Evolutionary conservation across 2,113 vertebrate genomes (phyloP), one percentile per base, ranked within the genome.

Genomic region (Calidris pugnax): DNA sequence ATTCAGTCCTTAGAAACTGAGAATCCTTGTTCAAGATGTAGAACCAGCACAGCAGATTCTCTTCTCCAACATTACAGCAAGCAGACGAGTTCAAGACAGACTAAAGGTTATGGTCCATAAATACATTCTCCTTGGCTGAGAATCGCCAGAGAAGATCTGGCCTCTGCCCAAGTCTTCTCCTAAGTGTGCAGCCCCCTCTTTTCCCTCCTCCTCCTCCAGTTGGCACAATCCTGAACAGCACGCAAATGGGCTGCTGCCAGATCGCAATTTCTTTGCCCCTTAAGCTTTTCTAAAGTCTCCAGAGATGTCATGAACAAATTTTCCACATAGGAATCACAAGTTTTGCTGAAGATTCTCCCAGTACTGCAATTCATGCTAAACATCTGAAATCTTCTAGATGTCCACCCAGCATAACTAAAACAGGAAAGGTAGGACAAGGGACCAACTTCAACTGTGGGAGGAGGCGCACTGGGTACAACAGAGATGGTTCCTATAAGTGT

Each of bases 391-490:
- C 8, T 32, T 35, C 14, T 20, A 32, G 13, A 7, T 51, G 23
- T 66, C 50, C 33, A n/a, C 7, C 10, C 60, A 51, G 7, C 20
- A 14, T n/a, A 71, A 82, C 7, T 28, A 9, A 62, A 85, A 32
- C 1, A 0, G 39, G 7, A 51, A 43, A 41, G 23, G 8, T 7
- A 62, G n/a, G 32, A 73, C 26, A 60, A 10, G 14, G 18, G 39
- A 33, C 13, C 8, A n/a, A 17, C 32, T 72, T 63, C n/a, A 87
- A 2, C 27, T 9, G 12, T 33, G n/a, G 20, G 14, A 67, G 19
- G n/a, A 56, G 14, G 37, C 0, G 2, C 2, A 2, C 30, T 75
- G 74, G 21, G 5, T 33, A 21, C 0, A 0, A 35, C 30, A 73
- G 27, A 53, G 27, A 10, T 2, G 6, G 16, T 67, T 75, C 35